Percentiles rank a stretch among this genome's conserved stretches.
Conservation (phyloP, 2,888 invertebrate species). For the Slavum lentiscoides region DNA sequence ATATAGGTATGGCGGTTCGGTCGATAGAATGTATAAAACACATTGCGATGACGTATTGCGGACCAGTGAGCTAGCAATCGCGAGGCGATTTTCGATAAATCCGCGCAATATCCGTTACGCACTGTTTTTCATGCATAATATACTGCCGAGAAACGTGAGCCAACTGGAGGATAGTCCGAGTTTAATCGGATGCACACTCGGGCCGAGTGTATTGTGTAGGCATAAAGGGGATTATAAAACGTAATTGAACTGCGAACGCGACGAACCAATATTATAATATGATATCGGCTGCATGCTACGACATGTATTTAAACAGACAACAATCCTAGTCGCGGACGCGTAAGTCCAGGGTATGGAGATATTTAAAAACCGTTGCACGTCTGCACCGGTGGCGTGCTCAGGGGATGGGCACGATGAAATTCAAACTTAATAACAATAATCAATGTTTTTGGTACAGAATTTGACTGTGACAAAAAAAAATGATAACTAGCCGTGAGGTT, state of each 20-base stretch:
- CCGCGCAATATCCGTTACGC: slow-evolving; percentile 35
- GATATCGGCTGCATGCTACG: not conserved
- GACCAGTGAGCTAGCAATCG: not conserved
- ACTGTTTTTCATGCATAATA: not conserved
- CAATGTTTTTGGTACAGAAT: too few relatives aligned
- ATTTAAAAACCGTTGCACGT: too few relatives aligned
- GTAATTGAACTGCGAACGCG: slow-evolving; percentile 25
- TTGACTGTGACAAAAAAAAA: too few relatives aligned
- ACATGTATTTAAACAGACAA: not conserved
- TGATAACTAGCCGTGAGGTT: too few relatives aligned
- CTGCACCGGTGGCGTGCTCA: too few relatives aligned
- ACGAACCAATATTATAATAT: not conserved
- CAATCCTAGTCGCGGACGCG: too few relatives aligned
- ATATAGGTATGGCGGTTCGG: too few relatives aligned
- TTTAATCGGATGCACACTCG: slow-evolving; percentile 24
- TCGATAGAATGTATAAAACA: too few relatives aligned
- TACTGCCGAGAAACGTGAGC: not conserved
- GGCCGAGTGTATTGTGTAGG: not conserved
- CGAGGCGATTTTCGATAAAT: slow-evolving; percentile 18
- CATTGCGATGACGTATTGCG: not conserved
- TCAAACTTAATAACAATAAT: too few relatives aligned
- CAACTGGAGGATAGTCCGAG: not conserved
- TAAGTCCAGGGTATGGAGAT: too few relatives aligned
- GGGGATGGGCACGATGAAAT: too few relatives aligned
- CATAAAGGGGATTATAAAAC: not conserved